Evolutionary conservation across 1,140 invertebrate genomes (phyloP).

Genomic region (Macrosteles quadrilineatus): DNA sequence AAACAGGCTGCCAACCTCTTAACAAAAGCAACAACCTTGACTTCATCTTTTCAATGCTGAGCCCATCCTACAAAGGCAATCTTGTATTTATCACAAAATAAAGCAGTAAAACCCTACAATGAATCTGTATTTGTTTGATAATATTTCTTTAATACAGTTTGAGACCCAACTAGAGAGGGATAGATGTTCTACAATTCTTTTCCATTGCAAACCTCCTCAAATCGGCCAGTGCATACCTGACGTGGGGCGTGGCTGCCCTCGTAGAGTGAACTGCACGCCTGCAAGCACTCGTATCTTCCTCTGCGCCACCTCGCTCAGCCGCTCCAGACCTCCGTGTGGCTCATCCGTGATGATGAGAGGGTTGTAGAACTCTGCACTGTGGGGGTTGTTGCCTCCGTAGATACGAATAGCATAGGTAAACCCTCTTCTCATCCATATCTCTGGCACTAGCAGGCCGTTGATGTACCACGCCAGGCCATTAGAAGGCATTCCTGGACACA

Average conservation of each 20-base stretch:
- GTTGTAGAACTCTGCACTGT: conserved; percentile 85
- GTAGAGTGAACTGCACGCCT: conserved; percentile 79
- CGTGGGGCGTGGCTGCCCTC: conserved; percentile 74
- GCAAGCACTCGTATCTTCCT: conserved; percentile 76
- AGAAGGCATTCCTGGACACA: conserved; percentile 57
- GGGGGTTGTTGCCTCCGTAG: conserved; percentile 86
- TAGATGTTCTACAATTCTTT: no score
- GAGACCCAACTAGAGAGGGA: no score
- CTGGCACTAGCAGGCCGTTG: conserved; percentile 84
- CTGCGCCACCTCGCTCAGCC: conserved; percentile 69
- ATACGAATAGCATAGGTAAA: conserved; percentile 76
- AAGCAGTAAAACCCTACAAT: no score
- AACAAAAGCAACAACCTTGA: no score
- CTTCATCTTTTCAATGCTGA: no score
- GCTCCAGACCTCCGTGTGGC: conserved; percentile 77
- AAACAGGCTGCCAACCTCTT: no score
- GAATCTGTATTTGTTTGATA: no score
- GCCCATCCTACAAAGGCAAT: no score
- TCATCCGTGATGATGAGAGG: conserved; percentile 91
- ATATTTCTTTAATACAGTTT: no score
- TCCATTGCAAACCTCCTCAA: no score
- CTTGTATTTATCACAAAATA: no score
- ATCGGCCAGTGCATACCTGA: conserved; percentile 54
- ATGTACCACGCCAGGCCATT: conserved; percentile 76
- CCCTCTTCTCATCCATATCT: conserved; percentile 83